These are phyloP conservation scores for Sisor rabdophorus DNA, from an alignment of 2,113 vertebrate species.

Conservation along the genomic window DNA sequence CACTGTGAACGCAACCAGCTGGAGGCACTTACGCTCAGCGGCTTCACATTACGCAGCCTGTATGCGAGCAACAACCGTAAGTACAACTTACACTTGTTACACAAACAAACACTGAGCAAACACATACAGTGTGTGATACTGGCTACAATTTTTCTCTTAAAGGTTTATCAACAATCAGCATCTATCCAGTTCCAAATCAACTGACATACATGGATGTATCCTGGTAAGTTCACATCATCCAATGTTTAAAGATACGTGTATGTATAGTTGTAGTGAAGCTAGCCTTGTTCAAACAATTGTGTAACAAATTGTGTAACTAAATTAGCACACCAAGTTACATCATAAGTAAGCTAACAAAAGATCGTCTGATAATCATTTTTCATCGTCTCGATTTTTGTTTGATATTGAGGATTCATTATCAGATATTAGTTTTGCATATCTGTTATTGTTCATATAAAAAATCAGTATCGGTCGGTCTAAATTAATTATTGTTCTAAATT, in stretches of 20 bases:
- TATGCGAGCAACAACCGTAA: conserved; percentile 82
- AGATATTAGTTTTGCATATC: too few relatives aligned
- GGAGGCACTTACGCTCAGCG: conserved; percentile 79
- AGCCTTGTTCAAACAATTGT: background rate
- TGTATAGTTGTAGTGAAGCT: background rate
- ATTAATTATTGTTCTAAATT: too few relatives aligned
- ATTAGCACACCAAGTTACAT: background rate
- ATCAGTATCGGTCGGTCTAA: too few relatives aligned
- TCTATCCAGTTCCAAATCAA: conserved; percentile 85
- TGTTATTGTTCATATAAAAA: too few relatives aligned
- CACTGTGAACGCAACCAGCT: conserved; percentile 89
- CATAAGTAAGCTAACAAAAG: background rate
- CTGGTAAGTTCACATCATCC: conserved; percentile 72
- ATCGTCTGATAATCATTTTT: too few relatives aligned
- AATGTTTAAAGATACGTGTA: background rate
- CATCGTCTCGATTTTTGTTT: too few relatives aligned
- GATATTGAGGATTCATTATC: too few relatives aligned
- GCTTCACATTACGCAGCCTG: conserved; percentile 82
- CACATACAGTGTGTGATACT: background rate
- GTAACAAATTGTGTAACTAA: background rate
- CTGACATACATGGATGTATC: conserved; percentile 85
- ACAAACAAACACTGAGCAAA: background rate
- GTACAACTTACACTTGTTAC: conserved; percentile 51
- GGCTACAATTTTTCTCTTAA: conserved; percentile 51
- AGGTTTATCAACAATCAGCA: conserved; percentile 82